A percentile compares a stretch with the other conserved stretches of the same genome.
Evolutionary conservation across 1,140 invertebrate genomes (phyloP).

Genomic region (Teleogryllus occipitalis): DNA sequence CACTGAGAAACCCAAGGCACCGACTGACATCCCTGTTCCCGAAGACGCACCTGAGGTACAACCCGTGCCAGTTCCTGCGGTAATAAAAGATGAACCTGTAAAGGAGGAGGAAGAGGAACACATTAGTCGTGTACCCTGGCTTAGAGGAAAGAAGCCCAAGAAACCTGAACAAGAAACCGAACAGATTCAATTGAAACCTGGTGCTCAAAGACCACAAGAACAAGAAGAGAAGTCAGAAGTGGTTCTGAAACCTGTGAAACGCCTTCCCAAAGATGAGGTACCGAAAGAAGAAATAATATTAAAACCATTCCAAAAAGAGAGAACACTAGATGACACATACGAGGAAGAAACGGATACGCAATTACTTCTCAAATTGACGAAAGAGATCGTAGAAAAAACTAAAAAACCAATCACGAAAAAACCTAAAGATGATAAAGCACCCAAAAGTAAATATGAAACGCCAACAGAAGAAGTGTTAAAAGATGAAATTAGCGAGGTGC

Average conservation of each 20-base stretch:
- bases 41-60: neutral
- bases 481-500: neutral
- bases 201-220: conserved; percentile 30
- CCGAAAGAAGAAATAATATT: conserved; percentile 27
- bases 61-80: neutral
- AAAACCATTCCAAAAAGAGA: conserved; percentile 28
- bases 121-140: conserved; percentile 12
- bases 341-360: neutral
- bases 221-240: conserved; percentile 26
- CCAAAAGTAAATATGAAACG: neutral
- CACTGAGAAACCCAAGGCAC: conserved; percentile 9
- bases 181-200: conserved; percentile 24
- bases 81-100: neutral
- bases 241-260: conserved; percentile 25
- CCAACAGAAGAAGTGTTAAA: neutral
- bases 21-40: neutral
- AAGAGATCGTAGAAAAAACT: neutral
- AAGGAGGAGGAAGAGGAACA: conserved; percentile 19
- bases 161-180: conserved; percentile 24
- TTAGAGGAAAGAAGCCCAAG: conserved; percentile 30
- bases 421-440: neutral
- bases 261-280: conserved; percentile 27
- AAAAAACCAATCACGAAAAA: conserved; percentile 23
- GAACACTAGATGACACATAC: neutral
- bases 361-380: neutral